Base-by-base conservation (phyloP, 2,797 vertebrate genomes). In the Poecilia picta region DNA sequence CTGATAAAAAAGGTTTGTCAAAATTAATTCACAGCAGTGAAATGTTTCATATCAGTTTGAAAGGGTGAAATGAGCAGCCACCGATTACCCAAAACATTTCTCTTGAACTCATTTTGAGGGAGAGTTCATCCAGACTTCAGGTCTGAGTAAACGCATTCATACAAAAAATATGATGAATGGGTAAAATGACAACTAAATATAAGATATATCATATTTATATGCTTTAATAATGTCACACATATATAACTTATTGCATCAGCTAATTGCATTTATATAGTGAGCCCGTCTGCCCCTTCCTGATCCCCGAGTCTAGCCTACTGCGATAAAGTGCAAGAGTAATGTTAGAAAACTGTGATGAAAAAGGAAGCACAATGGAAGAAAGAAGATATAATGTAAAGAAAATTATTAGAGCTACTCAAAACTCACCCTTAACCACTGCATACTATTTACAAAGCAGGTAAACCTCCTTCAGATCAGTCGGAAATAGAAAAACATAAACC, bases 261-360 rank as follows among this genome's bases (percentile, higher is more conserved):
- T 72, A 82, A 81, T 86, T 81, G 74, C 83, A 79, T 90, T 83
- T 73, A 76, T 68, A 28, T 12, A 59, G 13, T 6, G 59, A 83
- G 45, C 74, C 33, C 53, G 55, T 49, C 23, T 0, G 23, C 73
- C 73, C 33, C 39, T 3, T 8, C 72, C 82, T 12, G 20, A 46
- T 47, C 45, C 8, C 13, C 31, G 43, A 43, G 81, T 83, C 73
- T 28, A 8, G 39, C 46, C 73, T 3, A 62, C 74, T 86, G 79
- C 79, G 39, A 91, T 94, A 95, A 95, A 95, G 94, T 95, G 95
- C 95, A 85, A 83, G 81, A 93, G 90, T 92, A 77, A 91, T 78
- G 81, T 88, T 62, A 68, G 73, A 81, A 82, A 73, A 82, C 12
- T 68, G 77, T 31, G 81, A 83, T 59, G 75, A 41, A 80, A 73